These are phyloP conservation scores for Drosophila algonquin DNA, from an alignment of 2,888 invertebrate species.

Conservation along the genomic window DNA sequence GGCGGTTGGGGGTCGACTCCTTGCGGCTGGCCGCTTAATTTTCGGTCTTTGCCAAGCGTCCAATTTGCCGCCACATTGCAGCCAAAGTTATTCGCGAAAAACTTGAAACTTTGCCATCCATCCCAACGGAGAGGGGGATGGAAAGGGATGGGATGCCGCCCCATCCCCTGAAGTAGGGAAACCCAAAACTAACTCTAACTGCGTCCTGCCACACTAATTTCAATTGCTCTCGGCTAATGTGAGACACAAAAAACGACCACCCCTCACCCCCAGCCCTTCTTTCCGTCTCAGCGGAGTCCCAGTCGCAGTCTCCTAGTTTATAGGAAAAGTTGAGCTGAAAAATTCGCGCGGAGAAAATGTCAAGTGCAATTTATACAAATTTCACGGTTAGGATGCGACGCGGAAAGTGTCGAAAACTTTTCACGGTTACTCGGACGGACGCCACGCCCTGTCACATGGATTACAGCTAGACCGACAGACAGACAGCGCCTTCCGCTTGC, in stretches of 20 bases:
- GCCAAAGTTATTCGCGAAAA: slow-evolving; percentile 67
- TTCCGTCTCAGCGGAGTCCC: background rate
- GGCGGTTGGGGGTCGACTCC: background rate
- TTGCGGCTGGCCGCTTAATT: slow-evolving; percentile 74
- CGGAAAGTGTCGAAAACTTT: slow-evolving; percentile 62
- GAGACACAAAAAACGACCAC: slow-evolving; percentile 20
- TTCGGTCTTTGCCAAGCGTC: slow-evolving; percentile 63
- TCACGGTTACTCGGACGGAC: slow-evolving; percentile 42
- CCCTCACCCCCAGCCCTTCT: background rate
- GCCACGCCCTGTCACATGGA: slow-evolving; percentile 4
- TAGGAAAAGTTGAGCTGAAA: slow-evolving; percentile 54
- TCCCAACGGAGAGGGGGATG: background rate
- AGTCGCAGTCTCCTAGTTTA: slow-evolving; percentile 46
- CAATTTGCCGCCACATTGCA: slow-evolving; percentile 79
- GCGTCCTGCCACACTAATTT: slow-evolving; percentile 61
- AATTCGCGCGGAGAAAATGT: slow-evolving; percentile 53
- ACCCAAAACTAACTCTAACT: slow-evolving; percentile 16
- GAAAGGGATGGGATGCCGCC: too few relatives aligned
- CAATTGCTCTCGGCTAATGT: slow-evolving; percentile 72
- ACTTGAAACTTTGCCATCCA: slow-evolving; percentile 45
- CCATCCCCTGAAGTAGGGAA: too few relatives aligned
- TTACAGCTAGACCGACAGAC: background rate
- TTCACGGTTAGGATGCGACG: slow-evolving; percentile 51
- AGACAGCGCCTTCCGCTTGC: background rate
- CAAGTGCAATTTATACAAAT: slow-evolving; percentile 76